Evolutionary conservation across 2,113 vertebrate genomes (phyloP).

Genomic region (Chunga burmeisteri): DNA sequence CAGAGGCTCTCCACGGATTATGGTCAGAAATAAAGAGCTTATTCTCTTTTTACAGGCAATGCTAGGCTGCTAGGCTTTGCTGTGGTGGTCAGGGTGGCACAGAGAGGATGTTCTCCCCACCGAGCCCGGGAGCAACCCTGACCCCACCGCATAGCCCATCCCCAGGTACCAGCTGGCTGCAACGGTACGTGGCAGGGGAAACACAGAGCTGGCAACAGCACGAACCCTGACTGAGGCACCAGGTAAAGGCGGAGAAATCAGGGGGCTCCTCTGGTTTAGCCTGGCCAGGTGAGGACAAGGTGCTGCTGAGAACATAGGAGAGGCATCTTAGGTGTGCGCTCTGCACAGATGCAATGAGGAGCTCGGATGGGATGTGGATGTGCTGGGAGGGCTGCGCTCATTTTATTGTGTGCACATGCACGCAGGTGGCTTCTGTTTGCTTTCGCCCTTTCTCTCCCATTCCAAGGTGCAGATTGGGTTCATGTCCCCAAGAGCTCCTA

Average conservation of each 20-base stretch:
- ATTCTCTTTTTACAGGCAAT: background rate
- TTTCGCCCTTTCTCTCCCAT: background rate
- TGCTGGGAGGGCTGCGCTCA: background rate
- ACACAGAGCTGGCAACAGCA: accelerated
- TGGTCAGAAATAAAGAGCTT: background rate
- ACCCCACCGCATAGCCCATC: accelerated
- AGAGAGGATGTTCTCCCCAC: background rate
- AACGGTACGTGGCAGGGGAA: accelerated
- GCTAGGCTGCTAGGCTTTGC: background rate
- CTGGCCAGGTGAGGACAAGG: background rate
- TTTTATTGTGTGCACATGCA: background rate
- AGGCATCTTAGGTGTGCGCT: accelerated
- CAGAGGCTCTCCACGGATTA: background rate
- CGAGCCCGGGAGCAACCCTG: background rate
- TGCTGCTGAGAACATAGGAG: background rate
- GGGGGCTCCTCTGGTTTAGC: background rate
- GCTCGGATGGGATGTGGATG: background rate
- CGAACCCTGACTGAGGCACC: accelerated
- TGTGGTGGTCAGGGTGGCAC: too few relatives aligned
- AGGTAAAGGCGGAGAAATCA: background rate
- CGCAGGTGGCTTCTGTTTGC: background rate
- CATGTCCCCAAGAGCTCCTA: background rate
- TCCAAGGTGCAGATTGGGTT: background rate
- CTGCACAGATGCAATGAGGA: background rate
- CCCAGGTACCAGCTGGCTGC: background rate